These are phyloP conservation scores for Criorhina ranunculi DNA, from an alignment of 2,888 invertebrate species.

Conservation along the genomic window DNA sequence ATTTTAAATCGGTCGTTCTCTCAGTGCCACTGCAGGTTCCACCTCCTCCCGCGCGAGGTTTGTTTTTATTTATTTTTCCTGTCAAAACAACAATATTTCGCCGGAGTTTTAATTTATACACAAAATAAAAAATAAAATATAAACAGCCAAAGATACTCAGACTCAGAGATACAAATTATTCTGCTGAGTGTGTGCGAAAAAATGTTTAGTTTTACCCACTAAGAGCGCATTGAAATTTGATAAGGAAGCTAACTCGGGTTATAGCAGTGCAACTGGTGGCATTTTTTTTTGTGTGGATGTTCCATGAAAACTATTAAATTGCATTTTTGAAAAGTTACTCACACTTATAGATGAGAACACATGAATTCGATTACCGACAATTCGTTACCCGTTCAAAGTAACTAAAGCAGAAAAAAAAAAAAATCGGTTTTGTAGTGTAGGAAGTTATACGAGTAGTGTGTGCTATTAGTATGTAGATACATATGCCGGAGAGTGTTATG, in stretches of 20 bases:
- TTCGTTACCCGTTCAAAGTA: constrained; percentile 22
- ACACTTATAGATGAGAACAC: constrained; percentile 58
- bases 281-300: constrained; percentile 6
- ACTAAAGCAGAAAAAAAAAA: not conserved
- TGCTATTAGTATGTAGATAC: constrained; percentile 6
- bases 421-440: constrained; percentile 48
- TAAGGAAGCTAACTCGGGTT: constrained; percentile 26
- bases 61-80: constrained; percentile 30
- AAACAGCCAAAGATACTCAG: constrained; percentile 16
- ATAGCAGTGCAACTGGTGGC: constrained; percentile 45
- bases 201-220: constrained; percentile 5
- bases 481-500: constrained; percentile 8
- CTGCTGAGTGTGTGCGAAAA: constrained; percentile 54
- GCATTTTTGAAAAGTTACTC: constrained; percentile 66
- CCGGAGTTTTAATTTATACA: constrained; percentile 43
- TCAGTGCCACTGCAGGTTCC: not conserved
- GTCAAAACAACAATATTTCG: constrained; percentile 24
- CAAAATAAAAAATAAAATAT: constrained; percentile 10
- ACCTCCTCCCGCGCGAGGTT: not conserved
- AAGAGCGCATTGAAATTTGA: constrained; percentile 51
- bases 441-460: constrained; percentile 29
- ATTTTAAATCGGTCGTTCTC: constrained; percentile 22
- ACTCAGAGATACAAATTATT: constrained; percentile 27
- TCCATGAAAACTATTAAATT: constrained; percentile 55
- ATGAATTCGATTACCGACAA: constrained; percentile 42